Evolutionary conservation across 2,113 vertebrate species (phyloP).

Genomic region (Dermatemys mawii): DNA sequence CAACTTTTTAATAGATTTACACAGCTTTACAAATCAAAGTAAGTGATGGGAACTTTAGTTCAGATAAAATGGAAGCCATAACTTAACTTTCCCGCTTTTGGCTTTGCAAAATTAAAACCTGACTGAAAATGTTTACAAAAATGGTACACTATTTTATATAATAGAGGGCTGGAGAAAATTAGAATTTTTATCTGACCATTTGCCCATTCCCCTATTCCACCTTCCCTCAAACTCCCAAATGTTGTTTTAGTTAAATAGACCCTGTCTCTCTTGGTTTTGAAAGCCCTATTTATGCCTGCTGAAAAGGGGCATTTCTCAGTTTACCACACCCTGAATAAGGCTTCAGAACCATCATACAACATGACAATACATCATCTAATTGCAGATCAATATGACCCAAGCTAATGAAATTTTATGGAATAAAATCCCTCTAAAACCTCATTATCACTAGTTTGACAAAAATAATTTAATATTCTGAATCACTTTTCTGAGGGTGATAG

Average conservation of each 20-base stretch:
- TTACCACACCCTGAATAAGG: background rate
- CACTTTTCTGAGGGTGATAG: background rate
- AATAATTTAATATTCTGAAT: conserved; percentile 39
- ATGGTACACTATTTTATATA: background rate
- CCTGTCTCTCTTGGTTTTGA: background rate
- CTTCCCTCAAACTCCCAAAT: background rate
- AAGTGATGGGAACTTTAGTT: background rate
- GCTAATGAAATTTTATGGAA: conserved; percentile 39
- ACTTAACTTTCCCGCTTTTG: background rate
- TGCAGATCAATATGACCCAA: conserved; percentile 20
- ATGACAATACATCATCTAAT: conserved; percentile 31
- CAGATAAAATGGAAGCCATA: background rate
- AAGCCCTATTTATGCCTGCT: background rate
- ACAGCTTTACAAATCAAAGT: background rate
- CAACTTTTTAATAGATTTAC: background rate
- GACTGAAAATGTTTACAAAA: background rate
- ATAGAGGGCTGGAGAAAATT: background rate
- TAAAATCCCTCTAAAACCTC: conserved; percentile 43
- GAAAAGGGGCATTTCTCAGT: background rate
- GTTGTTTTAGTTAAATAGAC: background rate
- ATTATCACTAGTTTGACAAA: conserved; percentile 20
- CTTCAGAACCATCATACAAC: background rate
- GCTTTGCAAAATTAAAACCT: background rate
- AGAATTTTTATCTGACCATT: background rate
- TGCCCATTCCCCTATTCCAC: background rate